Evolutionary conservation across 2,888 invertebrate genomes (phyloP), one percentile per base, ranked within the genome.

Genomic region (Diloba caeruleocephala): DNA sequence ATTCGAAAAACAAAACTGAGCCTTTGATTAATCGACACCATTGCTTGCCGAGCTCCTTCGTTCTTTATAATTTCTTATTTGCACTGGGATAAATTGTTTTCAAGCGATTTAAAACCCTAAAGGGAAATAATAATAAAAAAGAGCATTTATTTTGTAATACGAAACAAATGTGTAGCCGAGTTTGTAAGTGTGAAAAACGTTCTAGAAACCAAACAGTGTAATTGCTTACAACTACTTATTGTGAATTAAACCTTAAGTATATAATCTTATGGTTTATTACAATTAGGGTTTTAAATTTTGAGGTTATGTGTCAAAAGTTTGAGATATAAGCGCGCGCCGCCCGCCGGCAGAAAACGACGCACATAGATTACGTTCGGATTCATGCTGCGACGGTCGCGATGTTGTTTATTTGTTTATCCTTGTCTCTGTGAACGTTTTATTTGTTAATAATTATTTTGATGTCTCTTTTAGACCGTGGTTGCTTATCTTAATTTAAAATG

Each of bases 331-430:
- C 74, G 69, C 66, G 80, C 78, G 74, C 80, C 76, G 78, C 82
- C 80, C 78, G 85, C 81, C 81, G 81, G 82, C 79, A 79, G 76
- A 72, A 79, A 83, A 84, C 81, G 84, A 82, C 78, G 73, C 71
- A 72, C 79, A 89, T 90, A 84, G 84, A 82, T 87, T 85, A 84
- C 78, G 79, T 85, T 82, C 78, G 82, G 84, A 62, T 80, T 81
- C 90, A 89, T 84, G 90, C 91, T 88, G 91, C 59, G 91, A 81
- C 63, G 81, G 85, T 84, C 87, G 79, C 82, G 72, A 53, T 70
- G 70, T 79, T 74, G 76, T 87, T 89, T 88, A 84, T 89, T 85
- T 88, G 82, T 87, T 80, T 83, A 78, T 81, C 67, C 76, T 72
- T 68, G 66, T 66, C 62, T 68, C 64, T 71, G 53, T 51, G 60